Evolutionary conservation across 1,140 invertebrate species (phyloP), one percentile per base, ranked within the genome.

Genomic region (Arctopsyche grandis): DNA sequence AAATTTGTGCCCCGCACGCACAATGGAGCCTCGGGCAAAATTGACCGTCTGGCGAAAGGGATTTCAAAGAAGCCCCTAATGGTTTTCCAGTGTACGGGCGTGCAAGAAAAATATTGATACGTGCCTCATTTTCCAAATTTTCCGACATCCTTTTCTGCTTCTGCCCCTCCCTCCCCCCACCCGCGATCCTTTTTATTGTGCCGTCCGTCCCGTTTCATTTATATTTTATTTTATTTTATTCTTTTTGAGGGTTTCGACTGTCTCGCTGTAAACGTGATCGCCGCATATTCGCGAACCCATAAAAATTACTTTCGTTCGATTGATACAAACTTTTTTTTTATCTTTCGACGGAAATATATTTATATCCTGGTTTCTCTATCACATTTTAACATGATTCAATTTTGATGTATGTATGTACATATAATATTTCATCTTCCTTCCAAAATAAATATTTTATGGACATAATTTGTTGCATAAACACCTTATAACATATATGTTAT

Each of bases 31-130:
- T 10, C 24, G 60, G 60, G 24, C 5, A 66, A 66, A 66, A 66
- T 66, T 66, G 60, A 66, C 60, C 60, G 60, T 66, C 60, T 66
- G 60, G 60, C 60, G 21, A 66, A 26, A 66, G 24, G 60, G 60
- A 66, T 66, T 66, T 26, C 60, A 66, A 66, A 66, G 60, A 26
- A 66, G 60, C 60, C 60, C 48, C 24, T 66, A 66, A 66, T 66
- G 60, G 60, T 26, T 66, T 66, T 66, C 60, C 60, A 66, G 60
- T 66, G 60, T 66, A 66, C 60, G 60, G 48, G 19, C 19, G n/a
- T 22, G 60, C 60, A 66, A 66, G 60, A 26, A 66, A 66, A 66
- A 66, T 66, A 66, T 66, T 66, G 60, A 66, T 66, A 66, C 60
- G 60, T 66, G 60, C 60, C 60, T 66, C 60, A 66, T 66, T 66